Evolutionary conservation across 2,797 vertebrate genomes (phyloP), one percentile per base, ranked within the genome.

Genomic region (Telmatherina bonti): DNA sequence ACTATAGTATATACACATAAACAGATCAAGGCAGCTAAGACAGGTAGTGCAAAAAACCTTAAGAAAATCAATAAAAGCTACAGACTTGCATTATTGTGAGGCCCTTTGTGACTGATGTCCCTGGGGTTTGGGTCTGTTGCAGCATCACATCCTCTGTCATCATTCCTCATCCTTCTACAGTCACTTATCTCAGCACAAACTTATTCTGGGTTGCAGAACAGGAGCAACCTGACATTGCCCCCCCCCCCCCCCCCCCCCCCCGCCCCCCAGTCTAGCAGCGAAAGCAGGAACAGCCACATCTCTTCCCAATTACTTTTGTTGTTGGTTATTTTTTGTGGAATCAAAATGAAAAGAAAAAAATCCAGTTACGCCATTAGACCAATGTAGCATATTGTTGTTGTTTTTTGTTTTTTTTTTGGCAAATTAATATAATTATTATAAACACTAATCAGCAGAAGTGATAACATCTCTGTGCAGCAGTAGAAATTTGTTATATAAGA

Each of bases 221-320:
- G 79, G 55, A 81, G 59, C 67, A 57, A 30, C 30, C 70, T 58
- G 82, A 70, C 77, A 78, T 20, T 41, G 58, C 73, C 60, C 56
- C 49, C 73, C 61, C 81, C n/a, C n/a, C n/a, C n/a, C n/a, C n/a
- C 81, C 71, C 33, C 51, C 27, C 62, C 65, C n/a, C 73, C 60
- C 56, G 43, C 73, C 61, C 81, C 53, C 62, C 13, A 0, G 18
- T 16, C 55, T 61, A 68, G 60, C 24, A 54, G 68, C 70, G 64
- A 56, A 27, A 13, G 29, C 51, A 54, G 53, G 54, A 62, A 74
- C 76, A 53, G 10, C 52, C 11, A 54, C 33, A n/a, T 24, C 58
- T 60, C 59, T 51, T 75, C 77, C 76, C 33, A 53, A 63, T 76
- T 41, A 18, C 35, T 74, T 18, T 16, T 16, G 0, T 38, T 16